Percentiles rank a stretch among this genome's conserved stretches.
These are phyloP conservation scores for Percopsis transmontana DNA, from an alignment of 2,113 vertebrate species.

Conservation along the genomic window DNA sequence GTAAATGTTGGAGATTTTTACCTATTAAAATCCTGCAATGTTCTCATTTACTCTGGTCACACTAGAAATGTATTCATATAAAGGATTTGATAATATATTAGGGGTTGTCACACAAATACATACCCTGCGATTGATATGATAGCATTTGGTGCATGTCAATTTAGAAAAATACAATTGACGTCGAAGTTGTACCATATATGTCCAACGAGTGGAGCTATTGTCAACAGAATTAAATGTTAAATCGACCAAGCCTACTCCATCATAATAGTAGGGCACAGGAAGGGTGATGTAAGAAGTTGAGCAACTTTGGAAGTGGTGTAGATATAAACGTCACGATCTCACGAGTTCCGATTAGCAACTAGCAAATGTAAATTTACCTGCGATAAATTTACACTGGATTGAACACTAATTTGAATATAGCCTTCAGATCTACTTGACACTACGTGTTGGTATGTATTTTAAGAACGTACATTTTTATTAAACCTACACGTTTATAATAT, in stretches of 20 bases:
- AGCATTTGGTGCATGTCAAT: background rate
- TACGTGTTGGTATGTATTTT: slow-evolving; percentile 50
- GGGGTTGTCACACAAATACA: background rate
- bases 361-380: background rate
- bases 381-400: background rate
- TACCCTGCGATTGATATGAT: background rate
- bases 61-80: background rate
- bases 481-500: no score
- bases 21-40: slow-evolving; percentile 78
- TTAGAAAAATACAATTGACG: background rate
- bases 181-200: background rate
- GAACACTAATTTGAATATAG: slow-evolving; percentile 1
- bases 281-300: slow-evolving; percentile 46
- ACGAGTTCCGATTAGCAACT: no score
- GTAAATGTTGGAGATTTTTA: slow-evolving; percentile 50
- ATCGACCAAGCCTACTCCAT: background rate
- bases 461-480: background rate
- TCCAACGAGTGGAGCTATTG: slow-evolving; percentile 68
- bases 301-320: slow-evolving; percentile 56
- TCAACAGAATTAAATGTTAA: background rate
- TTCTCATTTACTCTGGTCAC: slow-evolving; percentile 52
- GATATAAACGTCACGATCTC: slow-evolving; percentile 40
- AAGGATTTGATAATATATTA: background rate
- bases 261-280: no score
- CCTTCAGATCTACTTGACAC: slow-evolving; percentile 6